Evolutionary conservation across 1,140 invertebrate species (phyloP), one percentile per base, ranked within the genome.

Genomic region (Brachionus asplanchnoidis): DNA sequence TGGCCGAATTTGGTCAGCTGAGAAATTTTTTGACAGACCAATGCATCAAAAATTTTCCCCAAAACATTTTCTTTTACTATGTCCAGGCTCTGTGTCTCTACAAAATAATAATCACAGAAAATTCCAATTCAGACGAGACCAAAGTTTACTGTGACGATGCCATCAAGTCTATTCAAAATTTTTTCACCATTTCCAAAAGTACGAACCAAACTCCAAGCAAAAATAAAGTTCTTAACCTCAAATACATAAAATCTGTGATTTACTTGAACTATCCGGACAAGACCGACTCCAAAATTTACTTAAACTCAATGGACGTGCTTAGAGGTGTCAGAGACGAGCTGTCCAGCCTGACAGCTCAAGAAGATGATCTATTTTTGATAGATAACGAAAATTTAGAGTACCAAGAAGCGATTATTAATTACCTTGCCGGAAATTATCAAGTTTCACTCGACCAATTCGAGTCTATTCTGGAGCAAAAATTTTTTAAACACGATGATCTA

Each of bases 331-430:
- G 46, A 23, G 20, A 77, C 20, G 42, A 77, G 14, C 23, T 77
- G 14, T 12, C 42, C 1, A 26, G 12, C 9, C 5, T 11, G 2
- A 28, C 32, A 23, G 20, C 50, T 26, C 9, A 77, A 26, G 73
- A 77, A 20, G 73, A 77, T 26, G 73, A 77, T 50, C 26, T 77
- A 20, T 26, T 77, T 50, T 44, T 77, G 17, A 50, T 77, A 28
- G 26, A 77, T 77, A 50, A 26, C 3, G 73, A 77, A 77, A 77
- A 77, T 77, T 50, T 77, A 50, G 42, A 77, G 44, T 77, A 77
- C 42, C 73, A 77, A 50, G 73, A 77, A 46, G 40, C 73, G 3
- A 46, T 77, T 3, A 77, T 77, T 50, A 26, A 77, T 77, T 77
- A 26, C 32, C 20, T 77, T 2, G 9, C 42, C 9, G 73, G 20